These are phyloP conservation scores for Eucriotettix oculatus DNA, from an alignment of 2,888 invertebrate species.

Conservation along the genomic window DNA sequence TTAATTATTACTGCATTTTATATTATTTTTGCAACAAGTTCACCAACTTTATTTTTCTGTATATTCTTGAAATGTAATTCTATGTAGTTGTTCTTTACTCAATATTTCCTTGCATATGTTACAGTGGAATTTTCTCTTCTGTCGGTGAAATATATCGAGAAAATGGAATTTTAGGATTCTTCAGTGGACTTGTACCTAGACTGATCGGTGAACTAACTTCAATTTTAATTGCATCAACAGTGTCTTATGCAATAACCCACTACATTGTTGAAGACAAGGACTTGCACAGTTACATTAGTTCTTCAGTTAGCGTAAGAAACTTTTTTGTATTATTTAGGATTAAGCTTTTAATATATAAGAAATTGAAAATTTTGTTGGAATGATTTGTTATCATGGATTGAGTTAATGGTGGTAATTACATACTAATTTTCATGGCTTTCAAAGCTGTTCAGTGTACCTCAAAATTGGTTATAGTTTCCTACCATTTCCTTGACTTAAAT, in stretches of 20 bases:
- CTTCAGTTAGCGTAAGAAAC: constrained; percentile 31
- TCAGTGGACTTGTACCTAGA: constrained; percentile 75
- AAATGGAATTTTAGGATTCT: constrained; percentile 76
- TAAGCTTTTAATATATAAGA: constrained; percentile 19
- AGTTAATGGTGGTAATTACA: too few relatives aligned
- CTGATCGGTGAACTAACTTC: constrained; percentile 69
- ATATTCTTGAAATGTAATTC: constrained; percentile 1
- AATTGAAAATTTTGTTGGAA: background rate
- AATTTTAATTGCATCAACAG: constrained; percentile 55
- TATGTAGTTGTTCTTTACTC: background rate
- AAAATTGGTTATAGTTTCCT: too few relatives aligned
- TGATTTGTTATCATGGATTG: background rate
- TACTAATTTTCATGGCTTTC: too few relatives aligned
- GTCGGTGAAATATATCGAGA: constrained; percentile 66
- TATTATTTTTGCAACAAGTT: background rate
- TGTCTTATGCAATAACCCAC: constrained; percentile 63
- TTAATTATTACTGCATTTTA: background rate
- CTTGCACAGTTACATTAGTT: constrained; percentile 34
- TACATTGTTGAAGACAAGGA: constrained; percentile 58
- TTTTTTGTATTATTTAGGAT: constrained; percentile 16
- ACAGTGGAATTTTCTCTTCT: constrained; percentile 54
- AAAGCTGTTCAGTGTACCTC: too few relatives aligned
- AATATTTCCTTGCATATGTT: constrained; percentile 4
- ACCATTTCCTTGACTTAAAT: too few relatives aligned
- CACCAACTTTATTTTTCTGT: constrained; percentile 2